Evolutionary conservation across 2,888 invertebrate species (phyloP).

Genomic region (Oxycera nigricornis): DNA sequence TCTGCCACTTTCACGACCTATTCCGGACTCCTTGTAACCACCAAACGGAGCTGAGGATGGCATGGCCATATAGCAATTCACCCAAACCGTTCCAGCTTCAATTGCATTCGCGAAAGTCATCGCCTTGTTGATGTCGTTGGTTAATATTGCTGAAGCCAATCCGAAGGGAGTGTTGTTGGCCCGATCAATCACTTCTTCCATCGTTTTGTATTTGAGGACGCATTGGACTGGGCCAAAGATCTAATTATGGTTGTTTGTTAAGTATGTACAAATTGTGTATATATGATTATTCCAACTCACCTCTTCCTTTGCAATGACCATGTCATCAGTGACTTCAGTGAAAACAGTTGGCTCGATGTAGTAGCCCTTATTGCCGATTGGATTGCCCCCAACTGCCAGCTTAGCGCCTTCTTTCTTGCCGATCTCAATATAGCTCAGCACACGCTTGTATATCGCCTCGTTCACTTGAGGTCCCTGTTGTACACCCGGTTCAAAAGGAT

Average conservation of each 20-base stretch:
- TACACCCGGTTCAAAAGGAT: conserved; percentile 74
- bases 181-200: conserved; percentile 80
- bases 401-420: conserved; percentile 83
- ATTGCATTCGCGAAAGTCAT: conserved; percentile 76
- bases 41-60: conserved; percentile 82
- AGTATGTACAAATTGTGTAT: not conserved
- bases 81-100: conserved; percentile 85
- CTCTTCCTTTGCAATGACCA: conserved; percentile 80
- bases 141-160: conserved; percentile 82
- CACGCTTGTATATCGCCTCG: conserved; percentile 76
- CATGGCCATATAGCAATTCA: conserved; percentile 63
- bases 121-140: conserved; percentile 79
- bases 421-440: conserved; percentile 75
- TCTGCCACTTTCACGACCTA: conserved; percentile 83
- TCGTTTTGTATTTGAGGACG: conserved; percentile 77
- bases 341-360: conserved; percentile 82
- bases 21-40: conserved; percentile 86
- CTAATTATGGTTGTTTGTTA: conserved; percentile 59
- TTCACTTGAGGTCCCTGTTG: conserved; percentile 88
- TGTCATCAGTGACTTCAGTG: conserved; percentile 77
- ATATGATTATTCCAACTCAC: conserved; percentile 61
- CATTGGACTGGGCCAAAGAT: conserved; percentile 92
- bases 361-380: conserved; percentile 73
- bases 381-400: conserved; percentile 76
- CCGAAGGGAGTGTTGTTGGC: conserved; percentile 84